Evolutionary conservation across 2,797 vertebrate species (phyloP), one percentile per base, ranked within the genome.

Genomic region (Enteromius treurensis): DNA sequence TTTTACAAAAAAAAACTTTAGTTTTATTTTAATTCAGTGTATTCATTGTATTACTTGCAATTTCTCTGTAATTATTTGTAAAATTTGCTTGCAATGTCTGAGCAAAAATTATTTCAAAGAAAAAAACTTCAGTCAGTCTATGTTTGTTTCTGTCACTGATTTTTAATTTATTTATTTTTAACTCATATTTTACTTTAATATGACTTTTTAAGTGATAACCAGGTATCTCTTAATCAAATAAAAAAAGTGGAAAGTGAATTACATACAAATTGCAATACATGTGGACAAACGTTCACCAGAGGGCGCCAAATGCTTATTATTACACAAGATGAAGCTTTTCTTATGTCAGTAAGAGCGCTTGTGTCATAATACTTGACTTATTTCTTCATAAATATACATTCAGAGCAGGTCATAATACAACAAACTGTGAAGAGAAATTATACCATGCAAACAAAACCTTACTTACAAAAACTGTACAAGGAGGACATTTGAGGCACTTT

Each of bases 281-380:
- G 15, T 23, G 62, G 2, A 62, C 45, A 58, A 17, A 76, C 8
- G 40, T 45, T 42, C 81, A 87, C 67, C 78, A 87, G 77, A 80
- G 53, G 74, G 82, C 62, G 84, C 77, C 85, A 85, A 75, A 60
- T 51, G 45, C 77, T 53, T 62, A 83, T 7, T 14, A 69, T 55
- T 23, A 69, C 26, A 26, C 19, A 14, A 10, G 13, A 26, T 23
- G 14, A 21, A 29, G 5, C 4, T 53, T 29, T 60, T 4, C n/a
- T 23, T 8, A 4, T 26, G 65, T 29, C n/a, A 69, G 1, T 11
- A 45, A 14, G 1, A 3, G 8, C 5, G 21, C 5, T 45, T 29
- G 34, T 60, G n/a, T 79, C 17, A 64, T 8, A 11, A 47, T n/a
- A 10, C 21, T 29, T 15, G 11, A 40, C 32, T 23, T 23, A 40